Conservation (phyloP, 2,113 vertebrate species). For the Cnemophilus loriae region DNA sequence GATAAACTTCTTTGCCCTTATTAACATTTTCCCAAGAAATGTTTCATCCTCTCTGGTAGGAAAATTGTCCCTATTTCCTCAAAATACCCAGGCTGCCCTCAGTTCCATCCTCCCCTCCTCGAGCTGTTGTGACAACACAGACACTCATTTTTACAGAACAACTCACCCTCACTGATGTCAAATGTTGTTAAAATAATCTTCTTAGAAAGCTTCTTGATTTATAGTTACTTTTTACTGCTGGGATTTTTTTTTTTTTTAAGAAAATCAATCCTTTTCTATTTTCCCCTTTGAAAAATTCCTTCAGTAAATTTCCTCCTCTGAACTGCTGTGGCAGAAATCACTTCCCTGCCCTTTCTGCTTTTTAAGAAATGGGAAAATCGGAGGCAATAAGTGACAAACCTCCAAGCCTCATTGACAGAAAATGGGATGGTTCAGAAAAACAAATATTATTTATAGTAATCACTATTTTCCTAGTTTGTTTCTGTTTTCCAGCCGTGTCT, state of each 20-base stretch:
- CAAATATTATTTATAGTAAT: not conserved
- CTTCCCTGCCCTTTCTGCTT: not conserved
- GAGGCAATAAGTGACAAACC: not conserved
- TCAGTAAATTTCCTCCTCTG: not conserved
- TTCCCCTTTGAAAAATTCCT: not conserved
- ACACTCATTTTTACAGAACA: not conserved
- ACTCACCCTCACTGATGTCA: not conserved
- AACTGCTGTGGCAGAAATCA: not conserved
- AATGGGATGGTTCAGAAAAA: not conserved
- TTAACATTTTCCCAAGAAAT: not conserved
- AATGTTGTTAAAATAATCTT: not conserved
- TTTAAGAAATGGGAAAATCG: not conserved
- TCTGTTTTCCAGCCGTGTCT: accelerated
- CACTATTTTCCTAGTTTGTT: not conserved
- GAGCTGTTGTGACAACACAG: not conserved
- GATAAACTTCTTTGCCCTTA: not conserved
- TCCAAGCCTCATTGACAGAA: not conserved
- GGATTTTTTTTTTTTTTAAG: not conserved
- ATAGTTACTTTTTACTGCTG: not conserved
- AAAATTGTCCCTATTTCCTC: not conserved
- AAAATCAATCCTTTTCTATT: not conserved
- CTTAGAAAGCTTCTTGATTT: not conserved
- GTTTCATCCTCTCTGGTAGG: not conserved
- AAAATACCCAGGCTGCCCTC: not conserved
- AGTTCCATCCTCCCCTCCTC: not conserved